A percentile compares a stretch with the other conserved stretches of the same genome.
These are phyloP conservation scores for Candoia aspera DNA, from an alignment of 2,113 vertebrate species.

Conservation along the genomic window DNA sequence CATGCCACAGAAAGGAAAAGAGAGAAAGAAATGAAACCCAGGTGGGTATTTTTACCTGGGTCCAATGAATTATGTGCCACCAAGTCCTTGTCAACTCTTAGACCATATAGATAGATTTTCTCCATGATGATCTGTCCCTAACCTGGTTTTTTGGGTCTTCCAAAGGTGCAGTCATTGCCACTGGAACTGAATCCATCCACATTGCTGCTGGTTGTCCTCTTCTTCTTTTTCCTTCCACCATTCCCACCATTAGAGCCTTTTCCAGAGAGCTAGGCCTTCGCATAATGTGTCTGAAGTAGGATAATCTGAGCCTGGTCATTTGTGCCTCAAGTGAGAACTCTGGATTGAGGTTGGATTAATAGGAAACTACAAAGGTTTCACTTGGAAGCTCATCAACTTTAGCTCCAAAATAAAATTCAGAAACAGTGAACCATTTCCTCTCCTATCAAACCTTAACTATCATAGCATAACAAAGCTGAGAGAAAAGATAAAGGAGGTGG, in stretches of 20 bases:
- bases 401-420: too few species aligned
- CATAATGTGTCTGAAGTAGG: too few species aligned
- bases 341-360: too few species aligned
- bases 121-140: background rate
- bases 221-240: background rate
- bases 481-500: too few species aligned
- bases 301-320: too few species aligned
- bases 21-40: background rate
- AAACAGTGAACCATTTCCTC: too few species aligned
- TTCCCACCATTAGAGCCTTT: background rate
- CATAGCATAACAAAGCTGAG: too few species aligned
- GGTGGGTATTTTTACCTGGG: background rate
- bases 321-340: too few species aligned
- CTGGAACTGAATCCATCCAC: background rate
- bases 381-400: too few species aligned
- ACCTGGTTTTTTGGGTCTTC: background rate
- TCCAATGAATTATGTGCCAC: background rate
- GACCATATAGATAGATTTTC: background rate
- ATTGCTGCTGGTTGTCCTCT: background rate
- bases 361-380: too few species aligned
- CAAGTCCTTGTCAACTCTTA: background rate
- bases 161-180: background rate
- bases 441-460: too few species aligned
- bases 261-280: too few species aligned
- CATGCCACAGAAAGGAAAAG: background rate